These are phyloP conservation scores for Melinaea menophilus DNA, from an alignment of 2,888 invertebrate species.

Conservation along the genomic window DNA sequence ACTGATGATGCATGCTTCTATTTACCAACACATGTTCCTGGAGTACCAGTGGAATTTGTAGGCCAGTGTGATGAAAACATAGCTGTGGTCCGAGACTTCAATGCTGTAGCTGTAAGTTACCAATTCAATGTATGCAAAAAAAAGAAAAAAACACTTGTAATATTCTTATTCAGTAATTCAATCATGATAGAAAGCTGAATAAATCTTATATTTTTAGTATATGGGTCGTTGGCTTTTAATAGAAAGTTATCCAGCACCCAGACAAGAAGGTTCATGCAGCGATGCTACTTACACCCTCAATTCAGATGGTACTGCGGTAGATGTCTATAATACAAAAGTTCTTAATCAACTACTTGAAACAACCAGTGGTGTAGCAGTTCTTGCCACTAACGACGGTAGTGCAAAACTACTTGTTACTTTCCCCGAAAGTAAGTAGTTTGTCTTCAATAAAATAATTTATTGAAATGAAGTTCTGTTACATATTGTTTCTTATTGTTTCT, in stretches of 20 bases:
- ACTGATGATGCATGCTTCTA: slow-evolving; percentile 53
- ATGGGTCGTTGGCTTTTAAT: slow-evolving; percentile 77
- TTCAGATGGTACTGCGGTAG: slow-evolving; percentile 37
- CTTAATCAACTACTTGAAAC: slow-evolving; percentile 62
- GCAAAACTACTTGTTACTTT: slow-evolving; percentile 76
- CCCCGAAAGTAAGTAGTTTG: slow-evolving; percentile 61
- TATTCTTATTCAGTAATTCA: no score
- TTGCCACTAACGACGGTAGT: slow-evolving; percentile 58
- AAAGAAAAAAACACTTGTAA: no score
- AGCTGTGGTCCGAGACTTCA: slow-evolving; percentile 48
- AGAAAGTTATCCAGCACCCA: slow-evolving; percentile 78
- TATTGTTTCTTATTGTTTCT: neutral
- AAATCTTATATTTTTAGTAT: slow-evolving; percentile 39
- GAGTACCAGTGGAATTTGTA: slow-evolving; percentile 49
- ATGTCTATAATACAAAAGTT: slow-evolving; percentile 51
- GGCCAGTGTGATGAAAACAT: slow-evolving; percentile 58
- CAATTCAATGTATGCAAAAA: neutral
- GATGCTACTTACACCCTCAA: slow-evolving; percentile 72
- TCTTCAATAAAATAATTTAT: neutral
- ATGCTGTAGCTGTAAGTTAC: slow-evolving; percentile 45
- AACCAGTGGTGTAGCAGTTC: slow-evolving; percentile 68
- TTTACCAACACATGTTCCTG: slow-evolving; percentile 49
- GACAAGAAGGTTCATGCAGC: slow-evolving; percentile 79
- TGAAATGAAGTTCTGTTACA: neutral
- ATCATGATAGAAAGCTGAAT: no score